These are phyloP conservation scores for Ageneiosus marmoratus DNA, from an alignment of 2,113 vertebrate species.

Conservation along the genomic window DNA sequence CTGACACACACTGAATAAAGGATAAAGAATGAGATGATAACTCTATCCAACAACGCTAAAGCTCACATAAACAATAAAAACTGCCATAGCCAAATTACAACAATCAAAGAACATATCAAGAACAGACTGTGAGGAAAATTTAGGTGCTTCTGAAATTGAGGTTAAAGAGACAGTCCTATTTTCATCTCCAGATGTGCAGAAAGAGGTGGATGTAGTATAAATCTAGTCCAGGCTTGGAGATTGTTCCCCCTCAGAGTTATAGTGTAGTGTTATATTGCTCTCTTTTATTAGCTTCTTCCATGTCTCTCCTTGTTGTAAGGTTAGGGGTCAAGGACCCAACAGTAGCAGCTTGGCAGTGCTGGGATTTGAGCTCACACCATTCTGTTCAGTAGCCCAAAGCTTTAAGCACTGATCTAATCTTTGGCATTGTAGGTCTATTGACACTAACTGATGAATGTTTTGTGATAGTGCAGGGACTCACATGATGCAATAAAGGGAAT, in stretches of 20 bases:
- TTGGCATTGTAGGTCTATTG: background rate
- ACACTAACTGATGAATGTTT: background rate
- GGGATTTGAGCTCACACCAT: background rate
- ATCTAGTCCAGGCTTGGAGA: conserved; percentile 52
- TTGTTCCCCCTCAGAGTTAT: conserved; percentile 52
- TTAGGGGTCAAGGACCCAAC: background rate
- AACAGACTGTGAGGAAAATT: background rate
- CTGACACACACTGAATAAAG: conserved; percentile 16
- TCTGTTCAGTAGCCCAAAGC: background rate
- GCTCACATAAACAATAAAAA: conserved; percentile 59
- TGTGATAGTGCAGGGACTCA: background rate
- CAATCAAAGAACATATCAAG: conserved; percentile 39
- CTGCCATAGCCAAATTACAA: conserved; percentile 43
- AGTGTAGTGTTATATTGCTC: conserved; percentile 5
- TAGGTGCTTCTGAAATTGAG: conserved; percentile 14
- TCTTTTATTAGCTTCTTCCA: conserved; percentile 39
- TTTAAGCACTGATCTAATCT: background rate
- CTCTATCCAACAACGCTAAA: conserved; percentile 50
- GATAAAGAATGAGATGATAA: conserved; percentile 40
- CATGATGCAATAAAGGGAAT: conserved; percentile 5
- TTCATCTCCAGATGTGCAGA: conserved; percentile 36
- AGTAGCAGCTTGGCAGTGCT: background rate
- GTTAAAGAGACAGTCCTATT: conserved; percentile 6
- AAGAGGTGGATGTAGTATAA: conserved; percentile 43
- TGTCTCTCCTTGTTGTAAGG: conserved; percentile 9